Evolutionary conservation across 1,140 invertebrate genomes (phyloP), one percentile per base, ranked within the genome.

Genomic region (Paramacrobiotus metropolitanus): DNA sequence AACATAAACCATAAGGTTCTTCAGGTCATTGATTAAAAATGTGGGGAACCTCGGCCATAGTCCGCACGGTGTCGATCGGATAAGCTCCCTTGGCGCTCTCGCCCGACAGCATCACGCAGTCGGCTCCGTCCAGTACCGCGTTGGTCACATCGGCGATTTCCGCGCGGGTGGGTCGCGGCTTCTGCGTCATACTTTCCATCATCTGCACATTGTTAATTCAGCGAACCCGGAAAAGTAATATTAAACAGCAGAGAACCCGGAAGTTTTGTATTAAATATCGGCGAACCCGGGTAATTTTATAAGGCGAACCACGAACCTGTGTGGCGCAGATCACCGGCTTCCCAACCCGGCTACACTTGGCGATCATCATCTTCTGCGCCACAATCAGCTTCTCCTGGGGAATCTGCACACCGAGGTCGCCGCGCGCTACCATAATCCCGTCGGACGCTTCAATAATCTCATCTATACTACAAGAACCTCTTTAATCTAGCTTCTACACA

Each of bases 311-410:
- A n/a, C n/a, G n/a, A n/a, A 75, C 74, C 73, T 96, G 80, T 28
- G 80, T 81, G 65, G 80, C 80, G 68, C 77, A 78, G 61, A 83
- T 80, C 59, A 80, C 78, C 2, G 80, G 77, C 65, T 82, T 79
- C 30, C 77, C 77, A 21, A 71, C 71, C 31, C 70, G 62, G 59
- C 71, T 72, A 59, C 71, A 71, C 59, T 71, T 70, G 31, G 74
- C 72, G 65, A 79, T 78, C 68, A 78, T 74, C 76, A 78, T 78
- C 67, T 79, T 77, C 68, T 79, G 76, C 1, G 93, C 94, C 9
- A 98, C 75, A 75, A 97, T 97, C 3, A 99, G 93, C 75, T 76
- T 76, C 60, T 76, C 73, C 62, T 72, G 68, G 24, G 74, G 74
- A 63, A 76, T 75, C 66, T 76, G 74, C 63, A 76, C 75, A 30